These are phyloP conservation scores for Meda fulgida DNA, from an alignment of 2,797 vertebrate species.

Conservation along the genomic window DNA sequence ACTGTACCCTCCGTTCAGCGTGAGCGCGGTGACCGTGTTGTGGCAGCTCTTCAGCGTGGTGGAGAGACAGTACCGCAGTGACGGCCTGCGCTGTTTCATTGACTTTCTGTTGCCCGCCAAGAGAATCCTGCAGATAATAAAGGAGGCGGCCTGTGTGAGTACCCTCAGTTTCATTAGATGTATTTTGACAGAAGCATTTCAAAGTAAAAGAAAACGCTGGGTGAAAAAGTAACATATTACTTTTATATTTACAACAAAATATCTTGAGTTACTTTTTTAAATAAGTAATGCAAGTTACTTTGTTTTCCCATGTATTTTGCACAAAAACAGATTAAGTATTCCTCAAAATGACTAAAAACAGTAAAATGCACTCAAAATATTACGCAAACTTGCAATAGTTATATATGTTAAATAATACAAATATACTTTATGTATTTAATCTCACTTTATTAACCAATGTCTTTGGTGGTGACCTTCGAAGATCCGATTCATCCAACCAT, in stretches of 20 bases:
- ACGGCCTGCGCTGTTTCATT: conserved; percentile 84
- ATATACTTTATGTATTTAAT: neutral
- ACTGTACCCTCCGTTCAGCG: conserved; percentile 82
- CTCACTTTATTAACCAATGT: neutral
- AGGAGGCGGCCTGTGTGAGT: conserved; percentile 84
- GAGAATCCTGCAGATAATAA: conserved; percentile 81
- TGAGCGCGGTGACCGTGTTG: conserved; percentile 83
- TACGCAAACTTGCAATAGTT: neutral
- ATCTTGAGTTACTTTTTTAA: neutral
- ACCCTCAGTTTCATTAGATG: neutral
- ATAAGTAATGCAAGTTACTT: too few species aligned
- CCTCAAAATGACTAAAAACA: neutral
- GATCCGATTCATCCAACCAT: neutral
- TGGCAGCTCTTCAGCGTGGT: conserved; percentile 88
- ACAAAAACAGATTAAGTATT: neutral
- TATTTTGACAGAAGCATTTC: neutral
- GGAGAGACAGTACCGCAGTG: conserved; percentile 83
- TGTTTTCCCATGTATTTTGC: neutral
- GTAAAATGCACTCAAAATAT: neutral
- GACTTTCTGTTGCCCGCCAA: conserved; percentile 86
- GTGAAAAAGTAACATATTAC: neutral
- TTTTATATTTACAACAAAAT: neutral
- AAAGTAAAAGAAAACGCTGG: neutral
- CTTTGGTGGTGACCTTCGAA: neutral
- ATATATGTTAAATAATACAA: neutral